phyloP scores from a whole-genome alignment of 1,140 invertebrate genomes.

The Drosophila eugracilis region DNA sequence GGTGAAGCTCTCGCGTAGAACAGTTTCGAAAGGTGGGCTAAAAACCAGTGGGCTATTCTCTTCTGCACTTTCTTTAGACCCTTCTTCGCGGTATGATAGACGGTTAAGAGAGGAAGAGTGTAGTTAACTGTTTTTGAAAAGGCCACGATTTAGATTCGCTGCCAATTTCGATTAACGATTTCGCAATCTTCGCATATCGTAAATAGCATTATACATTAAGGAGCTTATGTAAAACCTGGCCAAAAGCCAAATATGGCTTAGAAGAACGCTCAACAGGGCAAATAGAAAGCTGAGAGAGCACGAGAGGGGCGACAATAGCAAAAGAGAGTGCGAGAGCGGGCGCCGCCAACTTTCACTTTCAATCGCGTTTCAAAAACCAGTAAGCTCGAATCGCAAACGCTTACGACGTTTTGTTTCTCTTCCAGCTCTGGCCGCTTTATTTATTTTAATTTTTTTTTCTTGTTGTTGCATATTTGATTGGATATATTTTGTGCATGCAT shows the following conservation, averaged over 20 bases:
- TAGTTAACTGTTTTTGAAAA: not conserved
- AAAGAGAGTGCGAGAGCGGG: conserved; percentile 12
- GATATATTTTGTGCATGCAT: conserved; percentile 63
- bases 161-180: conserved; percentile 22
- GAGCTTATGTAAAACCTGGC: conserved; percentile 42
- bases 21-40: not conserved
- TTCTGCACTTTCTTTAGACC: not conserved
- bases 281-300: conserved; percentile 67
- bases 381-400: conserved; percentile 44
- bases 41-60: not conserved
- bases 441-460: conserved; percentile 9
- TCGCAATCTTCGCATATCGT: conserved; percentile 30
- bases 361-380: conserved; percentile 76
- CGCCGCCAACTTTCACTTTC: conserved; percentile 71
- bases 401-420: conserved; percentile 38
- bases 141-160: conserved; percentile 5
- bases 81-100: not conserved
- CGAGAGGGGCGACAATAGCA: conserved; percentile 3
- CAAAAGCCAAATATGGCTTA: conserved; percentile 8
- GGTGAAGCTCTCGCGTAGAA: conserved; percentile 5
- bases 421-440: conserved; percentile 12
- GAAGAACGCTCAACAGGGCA: conserved; percentile 39
- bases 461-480: conserved; percentile 60
- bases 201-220: conserved; percentile 1
- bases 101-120: not conserved